Evolutionary conservation across 2,888 invertebrate species (phyloP).

Genomic region (Andricus quercusramuli): DNA sequence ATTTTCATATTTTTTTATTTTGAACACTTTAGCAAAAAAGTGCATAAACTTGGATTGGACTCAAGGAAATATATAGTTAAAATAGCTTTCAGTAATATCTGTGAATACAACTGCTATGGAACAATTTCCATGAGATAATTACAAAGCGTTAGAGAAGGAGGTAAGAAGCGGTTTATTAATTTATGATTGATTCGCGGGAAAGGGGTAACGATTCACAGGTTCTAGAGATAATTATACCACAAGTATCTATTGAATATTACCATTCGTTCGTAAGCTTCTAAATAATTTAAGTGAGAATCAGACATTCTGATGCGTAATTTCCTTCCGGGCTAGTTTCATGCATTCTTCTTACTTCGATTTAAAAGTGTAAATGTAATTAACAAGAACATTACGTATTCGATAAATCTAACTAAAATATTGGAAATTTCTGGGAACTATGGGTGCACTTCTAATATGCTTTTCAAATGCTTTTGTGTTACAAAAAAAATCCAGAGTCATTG

Average conservation of each 20-base stretch:
- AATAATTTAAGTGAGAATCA: slow-evolving; percentile 2
- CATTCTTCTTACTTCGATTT: neutral
- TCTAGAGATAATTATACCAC: slow-evolving; percentile 8
- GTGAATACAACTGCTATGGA: neutral
- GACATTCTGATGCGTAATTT: neutral
- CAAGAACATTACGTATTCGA: neutral
- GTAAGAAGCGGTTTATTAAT: neutral
- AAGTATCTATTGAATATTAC: neutral
- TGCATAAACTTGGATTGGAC: neutral
- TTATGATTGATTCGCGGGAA: neutral
- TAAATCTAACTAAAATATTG: neutral
- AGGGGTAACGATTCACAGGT: neutral
- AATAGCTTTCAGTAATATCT: neutral
- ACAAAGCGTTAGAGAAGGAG: neutral
- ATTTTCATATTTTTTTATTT: neutral
- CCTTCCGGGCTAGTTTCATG: neutral
- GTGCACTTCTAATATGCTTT: neutral
- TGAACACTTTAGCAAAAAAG: neutral
- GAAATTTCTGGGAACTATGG: neutral
- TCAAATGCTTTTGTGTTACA: neutral
- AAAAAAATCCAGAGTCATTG: neutral
- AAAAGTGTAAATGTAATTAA: neutral
- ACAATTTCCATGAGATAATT: neutral
- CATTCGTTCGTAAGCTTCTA: neutral
- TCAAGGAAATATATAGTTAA: neutral